Evolutionary conservation across 2,797 vertebrate genomes (phyloP), one percentile per base, ranked within the genome.

Genomic region (Sebastes ruberrimus): DNA sequence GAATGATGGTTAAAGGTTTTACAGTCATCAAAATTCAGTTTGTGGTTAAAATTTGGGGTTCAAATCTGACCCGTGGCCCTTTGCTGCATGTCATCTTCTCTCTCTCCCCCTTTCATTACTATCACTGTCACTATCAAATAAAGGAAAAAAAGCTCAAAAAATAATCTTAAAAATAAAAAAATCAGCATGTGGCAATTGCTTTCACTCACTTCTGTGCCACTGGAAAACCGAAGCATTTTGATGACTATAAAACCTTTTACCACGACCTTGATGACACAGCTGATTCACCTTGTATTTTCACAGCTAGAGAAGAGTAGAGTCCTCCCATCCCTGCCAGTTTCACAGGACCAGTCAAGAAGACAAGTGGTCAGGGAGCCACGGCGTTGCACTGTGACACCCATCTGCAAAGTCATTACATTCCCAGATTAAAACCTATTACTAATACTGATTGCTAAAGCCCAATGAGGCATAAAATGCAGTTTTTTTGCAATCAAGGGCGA

Each of bases 361-460:
- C 77, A 75, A 87, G 80, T 81, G 84, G 84, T 78, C 86, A 88
- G 75, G 53, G 74, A 69, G 82, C 71, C 59, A 30, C 38, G 6
- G 78, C 28, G 4, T 61, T 81, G 76, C 67, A 75, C 88, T 89
- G 71, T 91, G 89, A 90, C 86, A 86, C 80, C 76, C 72, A 87
- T 88, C 86, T 86, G 72, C 86, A 89, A 88, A 88, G 79, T 82
- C 85, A 89, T 90, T 88, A 89, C 82, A 86, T 79, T 88, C 68
- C 75, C 70, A 86, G 87, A 87, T 90, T 89, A 82, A 81, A 90
- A 81, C 62, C 85, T 81, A 92, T 93, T 90, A 89, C 78, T 86
- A 86, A 86, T 89, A 85, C 86, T 85, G 82, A 92, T 92, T 89
- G 88, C 89, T 85, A 62, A 79, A 83, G 70, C 59, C 77, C 88